Conservation (phyloP, 2,113 vertebrate species). For the Periophthalmodon schlosseri region DNA sequence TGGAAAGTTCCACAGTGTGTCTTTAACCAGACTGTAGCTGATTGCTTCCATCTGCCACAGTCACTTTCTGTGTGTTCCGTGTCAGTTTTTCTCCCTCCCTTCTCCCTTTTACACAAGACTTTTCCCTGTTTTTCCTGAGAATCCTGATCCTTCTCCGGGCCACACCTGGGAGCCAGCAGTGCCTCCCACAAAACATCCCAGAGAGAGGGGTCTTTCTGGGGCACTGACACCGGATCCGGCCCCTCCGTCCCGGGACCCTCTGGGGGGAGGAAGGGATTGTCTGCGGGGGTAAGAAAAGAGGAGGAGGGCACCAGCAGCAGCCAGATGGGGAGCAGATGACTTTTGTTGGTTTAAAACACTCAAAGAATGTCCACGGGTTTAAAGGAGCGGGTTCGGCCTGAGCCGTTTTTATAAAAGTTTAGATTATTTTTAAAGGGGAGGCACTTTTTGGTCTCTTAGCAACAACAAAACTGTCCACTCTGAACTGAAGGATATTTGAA, state of each 20-base stretch:
- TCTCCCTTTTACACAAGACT: not conserved
- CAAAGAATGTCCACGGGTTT: not conserved
- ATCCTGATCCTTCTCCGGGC: not conserved
- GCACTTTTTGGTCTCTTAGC: no score
- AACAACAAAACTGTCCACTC: no score
- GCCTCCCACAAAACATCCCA: slow-evolving; percentile 50
- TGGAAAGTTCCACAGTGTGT: not conserved
- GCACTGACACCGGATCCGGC: slow-evolving; percentile 67
- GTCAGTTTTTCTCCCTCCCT: not conserved
- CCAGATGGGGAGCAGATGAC: slow-evolving; percentile 74
- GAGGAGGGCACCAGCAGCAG: slow-evolving; percentile 52
- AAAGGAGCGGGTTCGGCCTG: not conserved
- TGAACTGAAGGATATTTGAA: no score
- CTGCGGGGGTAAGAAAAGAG: slow-evolving; percentile 61
- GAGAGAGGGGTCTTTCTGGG: slow-evolving; percentile 63
- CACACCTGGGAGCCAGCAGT: slow-evolving; percentile 34
- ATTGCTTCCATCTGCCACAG: not conserved
- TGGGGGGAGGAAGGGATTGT: slow-evolving; percentile 64
- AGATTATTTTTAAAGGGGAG: no score
- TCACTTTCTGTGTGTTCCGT: not conserved
- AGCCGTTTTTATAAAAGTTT: no score
- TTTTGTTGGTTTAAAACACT: slow-evolving; percentile 52
- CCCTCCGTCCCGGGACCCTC: slow-evolving; percentile 42
- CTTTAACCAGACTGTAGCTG: not conserved
- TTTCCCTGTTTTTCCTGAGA: slow-evolving; percentile 13